Evolutionary conservation across 2,797 vertebrate species (phyloP), one percentile per base, ranked within the genome.

Genomic region (Danio aesculapii): DNA sequence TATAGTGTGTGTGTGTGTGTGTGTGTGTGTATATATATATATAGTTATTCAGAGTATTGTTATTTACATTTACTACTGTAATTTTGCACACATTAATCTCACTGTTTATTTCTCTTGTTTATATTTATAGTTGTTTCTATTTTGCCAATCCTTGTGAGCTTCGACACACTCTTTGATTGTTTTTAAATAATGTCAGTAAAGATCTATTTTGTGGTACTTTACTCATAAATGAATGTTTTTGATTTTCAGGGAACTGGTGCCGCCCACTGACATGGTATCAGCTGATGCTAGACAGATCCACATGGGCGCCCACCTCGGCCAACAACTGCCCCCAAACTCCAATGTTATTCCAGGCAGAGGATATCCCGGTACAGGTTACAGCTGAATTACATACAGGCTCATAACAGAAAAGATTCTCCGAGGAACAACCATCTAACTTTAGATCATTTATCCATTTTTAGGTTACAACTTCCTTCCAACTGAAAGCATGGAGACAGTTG

Each of bases 401-500:
- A 61, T 49, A 12, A 8, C 6, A 10, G 8, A 21, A 43, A 41
- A 52, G 11, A 77, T 30, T 30, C 17, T 6, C 0, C 44, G 41
- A 67, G 39, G 16, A 30, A 44, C n/a, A 43, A 57, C 17, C 21
- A 46, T 8, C 12, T 12, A 21, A 77, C 46, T 57, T 21, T 30
- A 12, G 3, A 30, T 2, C 2, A 1, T 43, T 55, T 50, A 9
- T 57, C 52, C 4, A 49, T 46, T 61, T 49, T 2, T 93, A 92
- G 96, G 96, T 70, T 99, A 97, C 50, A 90, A 93, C 72, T 96
- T 97, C 89, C 88, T 98, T 81, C 96, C 95, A 73, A 92, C 96
- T 12, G 97, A 99, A 87, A 94, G 96, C 83, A 91, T 98, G 94
- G 98, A 98, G 90, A 93, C 95, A 67, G 89, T 96, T 90, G 94